These are phyloP conservation scores for Patella ulyssiponensis DNA, from an alignment of 2,888 invertebrate species.

Conservation along the genomic window DNA sequence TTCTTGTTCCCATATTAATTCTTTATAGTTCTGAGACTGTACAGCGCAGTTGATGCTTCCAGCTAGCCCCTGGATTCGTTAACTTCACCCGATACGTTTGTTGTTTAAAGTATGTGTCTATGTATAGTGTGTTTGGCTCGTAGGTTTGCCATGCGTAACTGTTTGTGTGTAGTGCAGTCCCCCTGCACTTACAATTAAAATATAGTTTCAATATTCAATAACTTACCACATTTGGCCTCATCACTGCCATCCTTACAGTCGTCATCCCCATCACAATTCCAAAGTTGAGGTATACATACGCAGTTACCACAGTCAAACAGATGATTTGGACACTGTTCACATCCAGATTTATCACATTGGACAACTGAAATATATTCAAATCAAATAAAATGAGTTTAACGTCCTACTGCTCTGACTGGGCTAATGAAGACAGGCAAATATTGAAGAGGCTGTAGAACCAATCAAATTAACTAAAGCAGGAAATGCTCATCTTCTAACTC, in stretches of 20 bases:
- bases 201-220: background rate
- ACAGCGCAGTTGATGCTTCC: background rate
- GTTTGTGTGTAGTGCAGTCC: no score
- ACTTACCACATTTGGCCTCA: slow-evolving; percentile 81
- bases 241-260: slow-evolving; percentile 97
- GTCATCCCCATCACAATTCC: slow-evolving; percentile 95
- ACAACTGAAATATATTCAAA: slow-evolving; percentile 16
- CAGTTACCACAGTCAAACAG: slow-evolving; percentile 61
- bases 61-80: background rate
- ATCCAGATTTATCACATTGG: slow-evolving; percentile 37
- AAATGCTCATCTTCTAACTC: no score
- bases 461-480: no score
- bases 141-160: no score
- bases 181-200: background rate
- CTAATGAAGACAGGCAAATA: no score
- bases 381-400: no score
- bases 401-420: no score
- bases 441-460: no score
- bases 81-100: background rate
- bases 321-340: slow-evolving; percentile 49
- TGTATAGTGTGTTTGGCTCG: no score
- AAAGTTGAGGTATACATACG: slow-evolving; percentile 77
- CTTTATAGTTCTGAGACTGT: background rate
- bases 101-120: no score
- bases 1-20: background rate